Evolutionary conservation across 2,888 invertebrate species (phyloP), one percentile per base, ranked within the genome.

Genomic region (Pollenia amentaria): DNA sequence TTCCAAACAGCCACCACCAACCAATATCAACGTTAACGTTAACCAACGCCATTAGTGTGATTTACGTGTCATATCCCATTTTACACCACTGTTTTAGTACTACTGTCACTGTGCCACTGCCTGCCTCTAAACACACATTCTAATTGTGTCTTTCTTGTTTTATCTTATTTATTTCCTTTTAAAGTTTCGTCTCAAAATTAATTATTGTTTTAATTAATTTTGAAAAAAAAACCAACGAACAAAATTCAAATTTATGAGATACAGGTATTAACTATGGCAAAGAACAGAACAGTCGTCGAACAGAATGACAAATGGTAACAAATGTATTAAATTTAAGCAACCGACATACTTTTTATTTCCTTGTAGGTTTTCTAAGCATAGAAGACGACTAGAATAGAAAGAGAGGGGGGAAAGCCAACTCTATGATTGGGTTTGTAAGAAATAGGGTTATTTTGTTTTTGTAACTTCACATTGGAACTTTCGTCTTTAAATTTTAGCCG

Each of bases 151-250:
- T 72, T n/a, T 72, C 60, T 72, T n/a, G 44, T 82, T 51, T 84
- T 67, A 53, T 81, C 53, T 70, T 53, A 73, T 84, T 69, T 76
- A 62, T 79, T 82, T 80, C 55, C 64, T 69, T 83, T 79, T 65
- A 40, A 62, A 55, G 12, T 65, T 21, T 79, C 38, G 18, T 62
- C 51, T 87, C 14, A 73, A 80, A 87, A 81, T 73, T 81, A 84
- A 77, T 84, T 87, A 73, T 87, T 67, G 46, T 73, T 77, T 73
- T 77, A 87, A 87, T 84, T 80, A 77, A 69, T 73, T 77, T 73
- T 73, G 6, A 72, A 29, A 57, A 42, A 80, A 44, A 53, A 38
- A 48, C 1, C 12, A 8, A 42, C n/a, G n/a, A 3, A 46, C 16
- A 16, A 75, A 76, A 82, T 82, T 75, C 1, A 51, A 69, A 69